Evolutionary conservation across 2,113 vertebrate species (phyloP), one percentile per base, ranked within the genome.

Genomic region (Brachyistius frenatus): DNA sequence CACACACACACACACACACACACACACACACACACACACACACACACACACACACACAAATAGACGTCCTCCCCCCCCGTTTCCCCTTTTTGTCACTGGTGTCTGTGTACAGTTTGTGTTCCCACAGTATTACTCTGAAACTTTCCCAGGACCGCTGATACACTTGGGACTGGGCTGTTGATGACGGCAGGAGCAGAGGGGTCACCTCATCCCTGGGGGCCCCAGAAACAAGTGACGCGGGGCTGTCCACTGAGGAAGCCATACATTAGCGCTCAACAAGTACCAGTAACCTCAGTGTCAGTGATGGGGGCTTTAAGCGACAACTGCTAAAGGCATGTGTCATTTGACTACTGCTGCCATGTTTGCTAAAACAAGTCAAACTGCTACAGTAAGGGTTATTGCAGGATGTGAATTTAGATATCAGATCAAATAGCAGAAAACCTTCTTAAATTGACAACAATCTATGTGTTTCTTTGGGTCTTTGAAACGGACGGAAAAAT

Each of bases 121-220:
- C 93, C 92, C 93, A 93, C 93, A 93, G 86, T 88, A 61, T 65
- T 81, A 35, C 53, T 73, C 83, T 80, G 41, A 62, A 92, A 91
- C 89, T 93, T 93, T 93, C 93, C 92, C 93, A 93, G 91, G 92
- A 75, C 80, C 56, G 47, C 64, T 73, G 84, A 92, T 91, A 86
- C 92, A 86, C 90, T 84, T 57, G 92, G 91, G 92, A 90, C 80
- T 5, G 33, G 49, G 36, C 85, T 78, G 76, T 79, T 83, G 83
- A 86, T 74, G 85, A 86, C 54, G 81, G 49, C 71, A 37, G 60
- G 66, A 88, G 84, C 16, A 13, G 15, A 57, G 88, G 86, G 90
- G 90, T 89, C 72, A 87, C 75, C 53, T 71, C n/a, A 47, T 88
- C 91, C 90, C 81, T 0, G 3, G 23, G 68, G 85, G 57, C 44